A percentile compares a stretch with the other conserved stretches of the same genome.
Conservation (phyloP, 2,797 vertebrate genomes). For the Astyanax mexicanus region DNA sequence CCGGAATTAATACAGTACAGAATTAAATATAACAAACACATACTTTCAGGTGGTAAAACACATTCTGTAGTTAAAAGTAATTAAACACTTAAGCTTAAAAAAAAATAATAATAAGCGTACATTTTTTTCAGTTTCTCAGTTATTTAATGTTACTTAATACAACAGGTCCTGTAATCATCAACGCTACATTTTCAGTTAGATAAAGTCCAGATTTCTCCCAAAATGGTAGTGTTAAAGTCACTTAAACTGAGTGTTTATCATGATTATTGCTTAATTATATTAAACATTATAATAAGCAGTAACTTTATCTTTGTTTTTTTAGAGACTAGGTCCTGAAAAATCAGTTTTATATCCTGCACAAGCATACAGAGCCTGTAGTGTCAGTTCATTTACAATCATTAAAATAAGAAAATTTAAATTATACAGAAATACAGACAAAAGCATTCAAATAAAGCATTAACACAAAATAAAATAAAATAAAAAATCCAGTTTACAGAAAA, state of each 20-base stretch:
- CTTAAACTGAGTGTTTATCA: not conserved
- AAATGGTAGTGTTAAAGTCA: not conserved
- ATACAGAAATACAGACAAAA: not conserved
- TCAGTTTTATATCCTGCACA: not conserved
- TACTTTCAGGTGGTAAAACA: too few relatives aligned
- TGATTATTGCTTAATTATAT: too few relatives aligned
- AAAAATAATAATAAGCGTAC: too few relatives aligned
- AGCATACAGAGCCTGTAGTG: not conserved
- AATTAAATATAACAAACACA: too few relatives aligned
- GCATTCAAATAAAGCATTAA: not conserved
- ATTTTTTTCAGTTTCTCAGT: too few relatives aligned
- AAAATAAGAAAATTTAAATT: constrained; percentile 12
- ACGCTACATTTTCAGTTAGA: too few relatives aligned
- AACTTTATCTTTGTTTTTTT: not conserved
- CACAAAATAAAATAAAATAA: too few relatives aligned
- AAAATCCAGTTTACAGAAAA: not conserved
- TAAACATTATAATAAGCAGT: not conserved
- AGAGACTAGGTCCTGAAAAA: not conserved
- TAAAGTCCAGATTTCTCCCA: not conserved
- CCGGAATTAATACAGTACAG: too few relatives aligned
- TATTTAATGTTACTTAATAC: too few relatives aligned
- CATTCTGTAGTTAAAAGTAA: not conserved
- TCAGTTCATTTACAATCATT: not conserved
- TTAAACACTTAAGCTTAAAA: not conserved
- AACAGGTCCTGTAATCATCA: too few relatives aligned